Conservation (phyloP, 2,797 vertebrate species). For the Sebastes taczanowskii region DNA sequence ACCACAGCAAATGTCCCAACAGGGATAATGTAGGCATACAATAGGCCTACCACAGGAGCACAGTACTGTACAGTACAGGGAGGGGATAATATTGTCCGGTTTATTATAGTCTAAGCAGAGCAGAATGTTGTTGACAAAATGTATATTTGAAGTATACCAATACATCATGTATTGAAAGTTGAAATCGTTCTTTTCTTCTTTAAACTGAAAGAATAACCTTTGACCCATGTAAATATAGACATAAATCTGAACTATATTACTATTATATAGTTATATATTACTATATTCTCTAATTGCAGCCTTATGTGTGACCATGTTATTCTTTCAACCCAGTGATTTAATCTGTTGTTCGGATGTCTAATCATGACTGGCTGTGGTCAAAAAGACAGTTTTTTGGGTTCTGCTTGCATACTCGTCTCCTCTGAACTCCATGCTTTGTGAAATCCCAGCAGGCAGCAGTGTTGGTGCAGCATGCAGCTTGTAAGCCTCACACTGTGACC, state of each 20-base stretch:
- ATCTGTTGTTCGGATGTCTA: background rate
- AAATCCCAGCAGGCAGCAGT: constrained; percentile 55
- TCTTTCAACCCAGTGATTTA: background rate
- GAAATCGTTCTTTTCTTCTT: background rate
- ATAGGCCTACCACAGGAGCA: background rate
- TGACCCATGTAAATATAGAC: background rate
- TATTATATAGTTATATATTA: too few species aligned
- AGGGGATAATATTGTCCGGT: background rate
- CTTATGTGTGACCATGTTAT: background rate
- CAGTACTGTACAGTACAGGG: background rate
- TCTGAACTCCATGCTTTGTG: constrained; percentile 41
- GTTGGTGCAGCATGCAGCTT: constrained; percentile 49
- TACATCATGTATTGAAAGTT: background rate
- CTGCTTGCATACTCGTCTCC: constrained; percentile 27
- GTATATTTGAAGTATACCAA: background rate
- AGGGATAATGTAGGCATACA: background rate
- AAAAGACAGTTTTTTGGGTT: constrained; percentile 11
- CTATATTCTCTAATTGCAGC: background rate
- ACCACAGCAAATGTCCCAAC: background rate
- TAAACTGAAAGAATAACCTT: background rate
- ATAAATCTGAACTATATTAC: background rate
- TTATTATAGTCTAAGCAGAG: background rate
- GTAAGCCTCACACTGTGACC: constrained; percentile 68
- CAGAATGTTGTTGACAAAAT: background rate
- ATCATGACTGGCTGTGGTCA: background rate